Base-by-base conservation (phyloP, 1,140 invertebrate species). In the Megalopta genalis region DNA sequence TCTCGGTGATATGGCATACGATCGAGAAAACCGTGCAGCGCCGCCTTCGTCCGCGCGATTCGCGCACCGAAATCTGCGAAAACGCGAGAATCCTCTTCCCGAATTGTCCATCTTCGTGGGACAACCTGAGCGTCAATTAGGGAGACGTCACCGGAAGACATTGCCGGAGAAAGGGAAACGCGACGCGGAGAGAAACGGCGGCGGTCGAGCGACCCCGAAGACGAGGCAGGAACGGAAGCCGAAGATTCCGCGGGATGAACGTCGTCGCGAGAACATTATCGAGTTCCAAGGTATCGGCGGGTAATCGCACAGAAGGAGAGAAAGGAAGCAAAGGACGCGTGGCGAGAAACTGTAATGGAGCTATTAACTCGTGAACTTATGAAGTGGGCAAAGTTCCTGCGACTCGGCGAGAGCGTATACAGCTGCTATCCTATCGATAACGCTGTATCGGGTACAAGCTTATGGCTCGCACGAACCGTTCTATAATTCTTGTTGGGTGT, bases 291-390 rank as follows among this genome's bases (percentile, higher is more conserved):
- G n/a, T 52, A 63, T 21, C 54, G 25, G 76, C 54, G 42, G 32
- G 32, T 32, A 71, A 32, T 67, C 42, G 37, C 49, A 37, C 7
- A 8, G 42, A 32, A 39, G 16, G 63, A 21, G 54, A 74, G 32
- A 32, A n/a, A 54, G 27, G 67, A 52, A 27, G 23, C 6, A 14
- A 12, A 23, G 10, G 27, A 21, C 14, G 49, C 67, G 16, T 64
- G 67, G 76, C 23, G 66, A 70, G 75, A 77, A 71, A 77, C 63
- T 25, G 67, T 77, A 77, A 77, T 77, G 75, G 75, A 77, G 59
- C 67, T 77, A 77, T 77, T 71, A 77, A 77, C 39, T 42, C 27
- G 59, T 42, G 67, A 70, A 77, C 75, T 71, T 71, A 70, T 62
- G 75, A 63, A 77, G 42, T 60, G 67, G 21, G 68, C 46, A 71